phyloP scores from a whole-genome alignment of 2,888 invertebrate genomes.

The Brachyopa scutellaris region DNA sequence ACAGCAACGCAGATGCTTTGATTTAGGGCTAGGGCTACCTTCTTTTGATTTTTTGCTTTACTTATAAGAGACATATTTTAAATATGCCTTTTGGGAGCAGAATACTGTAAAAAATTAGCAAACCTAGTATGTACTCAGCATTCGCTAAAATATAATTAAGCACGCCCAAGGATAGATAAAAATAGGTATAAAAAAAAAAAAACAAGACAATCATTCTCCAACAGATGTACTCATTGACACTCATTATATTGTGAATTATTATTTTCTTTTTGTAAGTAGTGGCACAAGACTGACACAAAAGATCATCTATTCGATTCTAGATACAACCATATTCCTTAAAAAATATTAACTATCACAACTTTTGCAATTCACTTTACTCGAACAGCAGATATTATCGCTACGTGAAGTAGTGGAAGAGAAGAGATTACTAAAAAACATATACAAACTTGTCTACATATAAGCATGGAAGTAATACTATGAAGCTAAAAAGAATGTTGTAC shows the following conservation, averaged over 20 bases:
- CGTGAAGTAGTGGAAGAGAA: slow-evolving; percentile 15
- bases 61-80: no score
- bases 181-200: not conserved
- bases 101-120: no score
- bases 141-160: slow-evolving; percentile 46
- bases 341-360: slow-evolving; percentile 27
- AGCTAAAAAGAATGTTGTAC: slow-evolving; percentile 9
- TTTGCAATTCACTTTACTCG: not conserved
- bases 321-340: not conserved
- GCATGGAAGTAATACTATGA: not conserved
- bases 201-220: no score
- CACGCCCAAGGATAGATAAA: slow-evolving; percentile 26
- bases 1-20: no score
- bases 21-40: no score
- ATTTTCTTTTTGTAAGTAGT: not conserved
- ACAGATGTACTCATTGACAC: slow-evolving; percentile 52
- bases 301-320: slow-evolving; percentile 6
- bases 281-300: not conserved
- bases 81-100: no score
- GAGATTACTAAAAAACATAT: no score
- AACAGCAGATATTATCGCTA: slow-evolving; percentile 25
- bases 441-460: not conserved
- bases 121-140: no score
- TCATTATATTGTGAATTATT: slow-evolving; percentile 13
- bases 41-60: no score